These are phyloP conservation scores for Orthosia incerta DNA, from an alignment of 2,888 invertebrate species.

Conservation along the genomic window DNA sequence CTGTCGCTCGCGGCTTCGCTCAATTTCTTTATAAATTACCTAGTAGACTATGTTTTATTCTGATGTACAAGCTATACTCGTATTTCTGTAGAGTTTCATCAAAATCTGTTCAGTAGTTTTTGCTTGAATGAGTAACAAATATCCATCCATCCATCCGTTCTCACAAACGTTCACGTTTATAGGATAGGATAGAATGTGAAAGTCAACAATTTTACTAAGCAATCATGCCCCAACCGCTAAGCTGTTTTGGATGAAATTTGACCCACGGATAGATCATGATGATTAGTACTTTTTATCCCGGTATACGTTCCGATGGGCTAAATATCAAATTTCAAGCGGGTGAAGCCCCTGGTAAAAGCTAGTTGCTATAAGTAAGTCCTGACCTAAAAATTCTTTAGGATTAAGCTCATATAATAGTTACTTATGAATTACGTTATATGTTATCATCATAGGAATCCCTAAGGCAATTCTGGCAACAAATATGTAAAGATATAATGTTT, in stretches of 20 bases:
- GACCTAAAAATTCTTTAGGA: neutral
- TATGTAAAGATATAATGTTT: conserved; percentile 10
- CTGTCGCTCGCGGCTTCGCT: too few relatives aligned
- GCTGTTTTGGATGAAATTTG: neutral
- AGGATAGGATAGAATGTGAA: neutral
- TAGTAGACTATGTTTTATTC: too few relatives aligned
- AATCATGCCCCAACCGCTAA: neutral
- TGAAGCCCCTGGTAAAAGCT: neutral
- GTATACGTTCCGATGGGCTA: neutral
- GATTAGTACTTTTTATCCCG: neutral
- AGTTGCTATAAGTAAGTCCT: neutral
- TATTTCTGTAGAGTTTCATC: too few relatives aligned
- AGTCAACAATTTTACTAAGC: neutral
- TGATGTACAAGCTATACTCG: too few relatives aligned
- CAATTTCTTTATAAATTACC: too few relatives aligned
- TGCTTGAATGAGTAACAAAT: too few relatives aligned
- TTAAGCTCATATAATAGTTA: conserved; percentile 4
- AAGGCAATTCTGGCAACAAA: conserved; percentile 11
- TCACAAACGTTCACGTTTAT: too few relatives aligned
- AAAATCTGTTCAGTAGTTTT: too few relatives aligned
- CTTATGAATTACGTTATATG: neutral
- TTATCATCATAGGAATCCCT: neutral
- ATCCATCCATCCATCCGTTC: too few relatives aligned
- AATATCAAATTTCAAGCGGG: neutral
- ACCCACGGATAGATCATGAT: neutral